These are phyloP conservation scores for honey bee (Apis mellifera) DNA, from an alignment of 1,140 invertebrate genomes.

Conservation along the genomic window Amel_HAv3.1 CM009931.2:24592001-24592500, in stretches of 20 bases:
- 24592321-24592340: conserved; percentile 48
- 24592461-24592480: conserved; percentile 78
- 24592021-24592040: too few relatives aligned
- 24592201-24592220: conserved; percentile 79
- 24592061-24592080: too few relatives aligned
- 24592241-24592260: conserved; percentile 58
- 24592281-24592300: conserved; percentile 58
- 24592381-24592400: conserved; percentile 41
- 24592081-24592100: background rate
- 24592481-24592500: conserved; percentile 74
- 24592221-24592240: conserved; percentile 68
- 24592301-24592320: conserved; percentile 57
- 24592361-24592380: conserved; percentile 50
- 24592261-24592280: conserved; percentile 59
- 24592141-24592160: conserved; percentile 68
- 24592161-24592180: conserved; percentile 73
- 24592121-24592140: background rate
- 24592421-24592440: conserved; percentile 76
- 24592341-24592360: conserved; percentile 34
- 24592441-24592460: conserved; percentile 76
- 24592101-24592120: background rate
- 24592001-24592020: too few relatives aligned
- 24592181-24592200: conserved; percentile 75
- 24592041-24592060: too few relatives aligned
- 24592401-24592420: conserved; percentile 72